These are phyloP conservation scores for Rhyzopertha dominica DNA, from an alignment of 1,140 invertebrate species.

Conservation along the genomic window DNA sequence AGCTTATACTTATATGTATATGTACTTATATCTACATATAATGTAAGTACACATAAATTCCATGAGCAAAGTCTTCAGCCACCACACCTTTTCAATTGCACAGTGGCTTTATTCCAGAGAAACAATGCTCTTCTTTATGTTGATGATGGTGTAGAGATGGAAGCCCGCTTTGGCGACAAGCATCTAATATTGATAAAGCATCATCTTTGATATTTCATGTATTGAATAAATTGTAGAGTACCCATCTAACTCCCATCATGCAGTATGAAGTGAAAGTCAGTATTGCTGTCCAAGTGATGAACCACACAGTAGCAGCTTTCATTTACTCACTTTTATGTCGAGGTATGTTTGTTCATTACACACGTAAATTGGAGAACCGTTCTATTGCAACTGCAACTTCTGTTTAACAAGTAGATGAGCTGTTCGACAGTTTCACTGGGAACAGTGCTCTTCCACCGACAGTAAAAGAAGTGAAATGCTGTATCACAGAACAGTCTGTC, in stretches of 20 bases:
- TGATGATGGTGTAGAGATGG: slow-evolving; percentile 9
- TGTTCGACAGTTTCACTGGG: slow-evolving; percentile 26
- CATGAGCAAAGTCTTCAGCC: too few relatives aligned
- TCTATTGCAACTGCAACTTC: slow-evolving; percentile 23
- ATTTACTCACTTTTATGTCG: slow-evolving; percentile 13
- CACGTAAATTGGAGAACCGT: slow-evolving; percentile 14
- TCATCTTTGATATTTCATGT: slow-evolving; percentile 15
- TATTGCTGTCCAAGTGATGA: slow-evolving; percentile 17
- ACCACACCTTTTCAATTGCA: slow-evolving; percentile 24
- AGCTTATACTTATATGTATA: too few relatives aligned
- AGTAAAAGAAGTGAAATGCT: slow-evolving; percentile 17
- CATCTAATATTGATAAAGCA: slow-evolving; percentile 14
- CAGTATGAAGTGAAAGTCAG: slow-evolving; percentile 16
- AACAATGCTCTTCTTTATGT: slow-evolving; percentile 13
- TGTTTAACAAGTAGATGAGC: slow-evolving; percentile 18
- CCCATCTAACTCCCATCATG: slow-evolving; percentile 12
- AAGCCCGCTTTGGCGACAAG: slow-evolving; percentile 17
- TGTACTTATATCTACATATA: too few relatives aligned
- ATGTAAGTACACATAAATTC: too few relatives aligned
- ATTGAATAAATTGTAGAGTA: slow-evolving; percentile 19
- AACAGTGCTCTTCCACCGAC: slow-evolving; percentile 9
- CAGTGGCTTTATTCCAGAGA: slow-evolving; percentile 16
- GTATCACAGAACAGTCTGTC: slow-evolving; percentile 11
- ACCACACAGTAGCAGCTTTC: slow-evolving; percentile 13
- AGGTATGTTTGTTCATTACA: too few relatives aligned